Conservation (phyloP, 2,797 vertebrate species). For the Propithecus deckenii region DNA sequence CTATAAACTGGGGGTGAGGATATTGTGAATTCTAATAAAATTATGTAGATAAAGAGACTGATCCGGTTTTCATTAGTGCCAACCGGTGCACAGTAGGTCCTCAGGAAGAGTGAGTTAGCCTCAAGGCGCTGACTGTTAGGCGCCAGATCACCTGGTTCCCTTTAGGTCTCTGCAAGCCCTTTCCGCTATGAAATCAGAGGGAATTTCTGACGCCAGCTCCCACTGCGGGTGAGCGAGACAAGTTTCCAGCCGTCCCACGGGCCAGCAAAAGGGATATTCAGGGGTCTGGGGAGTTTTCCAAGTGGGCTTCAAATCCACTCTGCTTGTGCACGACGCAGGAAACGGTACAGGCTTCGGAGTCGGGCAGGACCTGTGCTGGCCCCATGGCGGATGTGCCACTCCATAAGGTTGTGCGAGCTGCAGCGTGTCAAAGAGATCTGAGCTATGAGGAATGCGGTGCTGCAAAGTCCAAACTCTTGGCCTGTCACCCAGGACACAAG, state of each 20-base stretch:
- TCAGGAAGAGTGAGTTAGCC: neutral
- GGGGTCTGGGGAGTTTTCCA: neutral
- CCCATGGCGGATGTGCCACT: rapidly evolving
- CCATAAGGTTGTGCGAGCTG: rapidly evolving
- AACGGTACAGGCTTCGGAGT: rapidly evolving
- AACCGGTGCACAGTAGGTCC: too few relatives aligned
- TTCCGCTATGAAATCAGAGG: neutral
- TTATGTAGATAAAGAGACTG: rapidly evolving
- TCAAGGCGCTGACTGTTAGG: neutral
- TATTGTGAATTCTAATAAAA: neutral
- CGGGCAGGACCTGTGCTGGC: rapidly evolving
- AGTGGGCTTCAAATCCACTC: neutral
- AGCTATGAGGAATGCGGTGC: neutral
- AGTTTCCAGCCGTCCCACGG: neutral
- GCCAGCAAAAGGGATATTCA: too few relatives aligned
- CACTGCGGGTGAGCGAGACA: neutral
- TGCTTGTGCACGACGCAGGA: neutral
- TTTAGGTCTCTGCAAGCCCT: neutral
- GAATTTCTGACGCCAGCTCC: neutral
- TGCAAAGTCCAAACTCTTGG: rapidly evolving
- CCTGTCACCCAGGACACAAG: rapidly evolving
- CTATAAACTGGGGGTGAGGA: neutral
- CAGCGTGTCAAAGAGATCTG: rapidly evolving
- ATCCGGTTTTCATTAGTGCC: rapidly evolving
- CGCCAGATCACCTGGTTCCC: neutral